Evolutionary conservation across 2,113 vertebrate genomes (phyloP), one percentile per base, ranked within the genome.

Genomic region (Psilopsiagon aymara): DNA sequence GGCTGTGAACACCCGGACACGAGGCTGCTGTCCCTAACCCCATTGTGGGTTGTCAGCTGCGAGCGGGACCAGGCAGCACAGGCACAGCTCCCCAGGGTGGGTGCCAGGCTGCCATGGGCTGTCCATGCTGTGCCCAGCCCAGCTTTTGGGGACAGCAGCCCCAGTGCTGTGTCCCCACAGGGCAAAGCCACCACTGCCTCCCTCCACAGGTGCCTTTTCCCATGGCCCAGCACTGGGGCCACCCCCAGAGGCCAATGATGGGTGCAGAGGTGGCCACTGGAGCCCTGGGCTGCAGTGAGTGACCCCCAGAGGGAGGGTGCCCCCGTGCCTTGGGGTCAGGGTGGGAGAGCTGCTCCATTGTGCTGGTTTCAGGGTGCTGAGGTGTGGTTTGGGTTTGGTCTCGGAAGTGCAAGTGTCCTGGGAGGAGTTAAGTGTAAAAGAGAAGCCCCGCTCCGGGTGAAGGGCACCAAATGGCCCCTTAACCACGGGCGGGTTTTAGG

Each of bases 121-220:
- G 46, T 12, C 73, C 44, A 20, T 0, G 0, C 76, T 55, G 62
- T 8, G 4, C 23, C 55, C 69, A 37, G 73, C 82, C 35, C 78
- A 24, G 33, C 15, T 59, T 8, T 5, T n/a, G 88, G 87, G 64
- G 73, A 86, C 66, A 57, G 60, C 77, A 94, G 43, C 55, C 62
- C 78, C 90, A 46, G 4, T 4, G 13, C 52, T 14, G 1, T 13
- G 39, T 83, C 86, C 79, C 69, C 74, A 11, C 0, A 0, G 0
- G 0, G 71, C 16, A 1, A 83, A 82, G 55, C 91, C 88, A 81
- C 89, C 94, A 67, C 92, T 95, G 93, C 93, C 94, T 85, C 82
- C 57, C 55, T 55, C 83, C 82, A 82, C 70, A 88, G 91, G 96
- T 97, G 94, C 95, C 96, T 97, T 95, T 87, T 80, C 85, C 86